Percentiles rank a stretch among this genome's conserved stretches.
Conservation (phyloP, 1,140 invertebrate genomes). For the Cephus cinctus region DNA sequence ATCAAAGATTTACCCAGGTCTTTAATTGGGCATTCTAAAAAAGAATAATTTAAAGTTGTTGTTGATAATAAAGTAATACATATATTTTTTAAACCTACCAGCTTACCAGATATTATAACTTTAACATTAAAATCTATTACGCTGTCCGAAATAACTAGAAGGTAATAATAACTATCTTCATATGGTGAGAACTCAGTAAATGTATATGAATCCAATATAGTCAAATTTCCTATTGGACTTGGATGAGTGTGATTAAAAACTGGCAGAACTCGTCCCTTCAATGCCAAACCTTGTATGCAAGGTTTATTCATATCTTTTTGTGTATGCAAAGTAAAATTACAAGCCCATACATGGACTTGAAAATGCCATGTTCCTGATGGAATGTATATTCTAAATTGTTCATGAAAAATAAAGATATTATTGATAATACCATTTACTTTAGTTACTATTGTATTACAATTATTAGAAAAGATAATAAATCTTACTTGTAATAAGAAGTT, state of each 20-base stretch:
- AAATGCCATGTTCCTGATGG: constrained; percentile 55
- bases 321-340: constrained; percentile 43
- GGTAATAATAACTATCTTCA: constrained; percentile 59
- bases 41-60: background rate
- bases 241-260: constrained; percentile 42
- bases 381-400: constrained; percentile 54
- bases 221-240: constrained; percentile 38
- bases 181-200: constrained; percentile 54
- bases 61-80: background rate
- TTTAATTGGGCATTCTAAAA: constrained; percentile 45
- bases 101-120: constrained; percentile 48
- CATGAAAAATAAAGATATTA: constrained; percentile 2
- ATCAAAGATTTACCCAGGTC: constrained; percentile 34
- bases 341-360: constrained; percentile 52
- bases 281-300: constrained; percentile 50
- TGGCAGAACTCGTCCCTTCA: constrained; percentile 51
- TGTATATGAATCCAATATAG: constrained; percentile 39
- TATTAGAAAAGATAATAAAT: background rate
- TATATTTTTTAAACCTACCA: constrained; percentile 4
- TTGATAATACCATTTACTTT: background rate
- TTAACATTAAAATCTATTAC: constrained; percentile 51
- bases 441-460: background rate
- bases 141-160: constrained; percentile 54
- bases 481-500: constrained; percentile 55
- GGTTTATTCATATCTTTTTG: constrained; percentile 22